Evolutionary conservation across 2,113 vertebrate species (phyloP).

Genomic region (Catagonus wagneri): DNA sequence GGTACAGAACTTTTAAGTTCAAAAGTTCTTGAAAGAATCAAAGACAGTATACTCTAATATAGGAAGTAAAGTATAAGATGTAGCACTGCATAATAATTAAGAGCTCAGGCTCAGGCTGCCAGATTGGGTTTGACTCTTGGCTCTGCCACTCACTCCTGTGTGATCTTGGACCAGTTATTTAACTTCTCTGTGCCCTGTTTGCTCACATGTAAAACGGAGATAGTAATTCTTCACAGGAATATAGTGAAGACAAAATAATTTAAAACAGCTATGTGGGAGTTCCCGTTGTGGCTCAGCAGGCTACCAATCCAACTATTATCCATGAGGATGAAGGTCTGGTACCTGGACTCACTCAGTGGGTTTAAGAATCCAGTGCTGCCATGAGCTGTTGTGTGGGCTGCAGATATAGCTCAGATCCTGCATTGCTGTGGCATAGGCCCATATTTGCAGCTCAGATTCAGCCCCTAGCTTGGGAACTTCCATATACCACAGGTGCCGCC

Average conservation of each 20-base stretch:
- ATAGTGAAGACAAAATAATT: conserved; percentile 44
- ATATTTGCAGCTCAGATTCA: too few relatives aligned
- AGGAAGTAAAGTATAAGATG: background rate
- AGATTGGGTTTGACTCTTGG: conserved; percentile 17
- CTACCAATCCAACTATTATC: too few relatives aligned
- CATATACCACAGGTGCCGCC: too few relatives aligned
- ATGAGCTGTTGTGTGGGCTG: too few relatives aligned
- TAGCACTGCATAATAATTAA: background rate
- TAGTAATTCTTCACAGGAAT: conserved; percentile 16
- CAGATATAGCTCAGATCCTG: too few relatives aligned
- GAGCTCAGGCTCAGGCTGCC: background rate
- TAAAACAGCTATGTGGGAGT: background rate
- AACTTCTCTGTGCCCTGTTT: background rate
- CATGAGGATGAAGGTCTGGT: too few relatives aligned
- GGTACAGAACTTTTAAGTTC: background rate
- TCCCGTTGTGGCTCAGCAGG: too few relatives aligned
- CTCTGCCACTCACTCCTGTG: background rate
- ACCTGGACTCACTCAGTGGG: too few relatives aligned
- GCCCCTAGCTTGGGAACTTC: too few relatives aligned
- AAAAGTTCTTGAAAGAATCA: conserved; percentile 27
- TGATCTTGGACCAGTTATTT: background rate
- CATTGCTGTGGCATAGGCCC: too few relatives aligned
- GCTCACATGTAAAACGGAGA: background rate
- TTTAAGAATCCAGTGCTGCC: too few relatives aligned
- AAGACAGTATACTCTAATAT: background rate